Conservation (phyloP, 2,888 invertebrate genomes). For the Arge pagana region DNA sequence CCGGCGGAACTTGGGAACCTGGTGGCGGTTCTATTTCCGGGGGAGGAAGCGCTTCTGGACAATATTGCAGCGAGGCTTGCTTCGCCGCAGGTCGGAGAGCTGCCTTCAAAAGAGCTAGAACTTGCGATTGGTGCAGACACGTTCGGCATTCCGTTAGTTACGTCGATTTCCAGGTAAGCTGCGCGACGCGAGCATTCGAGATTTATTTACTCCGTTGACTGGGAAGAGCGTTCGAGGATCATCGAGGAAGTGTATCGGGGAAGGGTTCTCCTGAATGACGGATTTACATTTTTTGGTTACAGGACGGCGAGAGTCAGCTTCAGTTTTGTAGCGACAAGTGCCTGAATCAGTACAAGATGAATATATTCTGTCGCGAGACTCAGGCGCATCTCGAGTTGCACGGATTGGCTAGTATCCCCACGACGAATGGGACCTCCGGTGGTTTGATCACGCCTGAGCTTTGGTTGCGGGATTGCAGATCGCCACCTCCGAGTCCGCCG, state of each 20-base stretch:
- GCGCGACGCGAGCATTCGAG: too few species aligned
- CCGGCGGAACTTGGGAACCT: constrained; percentile 63
- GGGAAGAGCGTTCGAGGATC: neutral
- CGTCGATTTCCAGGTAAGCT: constrained; percentile 73
- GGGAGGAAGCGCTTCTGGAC: constrained; percentile 55
- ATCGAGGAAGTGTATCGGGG: neutral
- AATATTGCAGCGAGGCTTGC: constrained; percentile 87
- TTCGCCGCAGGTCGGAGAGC: constrained; percentile 88
- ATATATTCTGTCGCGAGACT: constrained; percentile 92
- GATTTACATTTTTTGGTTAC: constrained; percentile 44
- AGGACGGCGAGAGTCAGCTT: constrained; percentile 88
- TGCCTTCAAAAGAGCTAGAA: constrained; percentile 87
- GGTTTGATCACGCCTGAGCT: constrained; percentile 86
- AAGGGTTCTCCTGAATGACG: neutral
- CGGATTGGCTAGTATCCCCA: constrained; percentile 32
- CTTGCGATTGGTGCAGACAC: constrained; percentile 93
- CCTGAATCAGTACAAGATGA: constrained; percentile 95
- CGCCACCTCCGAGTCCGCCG: constrained; percentile 61
- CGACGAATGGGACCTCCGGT: constrained; percentile 49
- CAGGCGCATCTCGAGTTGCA: constrained; percentile 86
- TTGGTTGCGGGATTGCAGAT: constrained; percentile 83
- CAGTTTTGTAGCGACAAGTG: constrained; percentile 94
- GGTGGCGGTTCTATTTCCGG: constrained; percentile 55
- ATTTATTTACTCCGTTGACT: neutral
- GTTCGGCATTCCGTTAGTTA: constrained; percentile 88